Evolutionary conservation across 2,113 vertebrate species (phyloP).

Genomic region (Cephalopterus ornatus): DNA sequence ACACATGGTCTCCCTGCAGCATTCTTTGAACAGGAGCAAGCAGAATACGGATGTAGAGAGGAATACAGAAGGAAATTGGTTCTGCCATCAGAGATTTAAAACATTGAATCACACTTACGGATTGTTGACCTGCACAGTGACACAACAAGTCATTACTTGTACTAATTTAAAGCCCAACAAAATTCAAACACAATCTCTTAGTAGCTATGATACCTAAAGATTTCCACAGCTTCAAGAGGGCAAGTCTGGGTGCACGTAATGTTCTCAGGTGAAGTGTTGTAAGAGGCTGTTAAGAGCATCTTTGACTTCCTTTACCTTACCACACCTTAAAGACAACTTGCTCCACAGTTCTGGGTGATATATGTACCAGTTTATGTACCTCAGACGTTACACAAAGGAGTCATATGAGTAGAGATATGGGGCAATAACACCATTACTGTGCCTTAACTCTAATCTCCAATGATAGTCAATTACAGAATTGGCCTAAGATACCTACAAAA

Average conservation of each 20-base stretch:
- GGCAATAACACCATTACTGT: not conserved
- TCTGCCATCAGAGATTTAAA: not conserved
- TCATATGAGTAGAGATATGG: not conserved
- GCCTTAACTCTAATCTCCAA: not conserved
- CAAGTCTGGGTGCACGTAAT: not conserved
- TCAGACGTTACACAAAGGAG: not conserved
- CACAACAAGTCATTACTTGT: not conserved
- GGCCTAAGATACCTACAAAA: not conserved
- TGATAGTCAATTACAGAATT: not conserved
- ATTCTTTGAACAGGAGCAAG: not conserved
- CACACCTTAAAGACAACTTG: not conserved
- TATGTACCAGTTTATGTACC: not conserved
- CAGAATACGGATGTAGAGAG: not conserved
- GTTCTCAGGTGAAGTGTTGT: not conserved
- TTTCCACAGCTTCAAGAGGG: not conserved
- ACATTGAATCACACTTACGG: not conserved
- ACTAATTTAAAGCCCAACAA: not conserved
- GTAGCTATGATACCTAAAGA: not conserved
- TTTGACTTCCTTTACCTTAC: not conserved
- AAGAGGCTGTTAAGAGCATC: not conserved
- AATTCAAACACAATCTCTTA: not conserved
- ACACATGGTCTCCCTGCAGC: not conserved
- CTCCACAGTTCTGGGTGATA: not conserved
- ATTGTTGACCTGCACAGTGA: not conserved
- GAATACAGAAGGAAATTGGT: not conserved